Conservation (phyloP, 2,888 invertebrate genomes). For the Metalampra italica region DNA sequence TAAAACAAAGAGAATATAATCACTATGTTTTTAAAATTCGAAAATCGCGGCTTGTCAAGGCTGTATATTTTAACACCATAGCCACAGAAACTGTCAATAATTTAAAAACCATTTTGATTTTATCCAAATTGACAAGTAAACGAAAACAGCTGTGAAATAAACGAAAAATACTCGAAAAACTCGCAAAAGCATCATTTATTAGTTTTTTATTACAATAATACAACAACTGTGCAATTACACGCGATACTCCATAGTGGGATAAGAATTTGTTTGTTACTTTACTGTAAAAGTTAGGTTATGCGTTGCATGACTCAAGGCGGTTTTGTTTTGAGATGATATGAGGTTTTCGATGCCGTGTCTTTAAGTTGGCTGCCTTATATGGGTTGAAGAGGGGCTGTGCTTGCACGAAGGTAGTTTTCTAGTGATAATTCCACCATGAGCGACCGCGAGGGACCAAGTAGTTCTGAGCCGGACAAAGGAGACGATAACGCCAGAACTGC, state of each 20-base stretch:
- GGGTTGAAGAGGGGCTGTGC: slow-evolving; percentile 42
- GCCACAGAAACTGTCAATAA: too few species aligned
- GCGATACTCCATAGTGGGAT: slow-evolving; percentile 7
- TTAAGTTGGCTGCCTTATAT: slow-evolving; percentile 49
- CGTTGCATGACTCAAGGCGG: slow-evolving; percentile 51
- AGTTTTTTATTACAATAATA: slow-evolving; percentile 7
- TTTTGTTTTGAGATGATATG: slow-evolving; percentile 45
- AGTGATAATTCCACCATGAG: slow-evolving; percentile 39
- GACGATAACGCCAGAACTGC: slow-evolving; percentile 36
- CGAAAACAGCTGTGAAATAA: slow-evolving; percentile 42
- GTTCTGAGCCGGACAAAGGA: slow-evolving; percentile 45
- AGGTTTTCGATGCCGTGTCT: slow-evolving; percentile 47
- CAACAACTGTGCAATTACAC: slow-evolving; percentile 3
- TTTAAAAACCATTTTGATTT: slow-evolving; percentile 2
- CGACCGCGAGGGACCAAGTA: slow-evolving; percentile 54
- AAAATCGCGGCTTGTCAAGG: too few species aligned
- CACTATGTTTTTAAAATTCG: too few species aligned
- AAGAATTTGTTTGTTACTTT: slow-evolving; percentile 23
- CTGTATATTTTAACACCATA: too few species aligned
- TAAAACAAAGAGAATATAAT: too few species aligned
- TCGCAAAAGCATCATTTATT: slow-evolving; percentile 8
- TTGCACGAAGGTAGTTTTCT: not conserved
- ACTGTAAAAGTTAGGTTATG: slow-evolving; percentile 55
- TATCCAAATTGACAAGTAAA: slow-evolving; percentile 67
- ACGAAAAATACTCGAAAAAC: slow-evolving; percentile 14